phyloP scores from a whole-genome alignment of 2,888 invertebrate species.

The Sphecodes monilicornis region DNA sequence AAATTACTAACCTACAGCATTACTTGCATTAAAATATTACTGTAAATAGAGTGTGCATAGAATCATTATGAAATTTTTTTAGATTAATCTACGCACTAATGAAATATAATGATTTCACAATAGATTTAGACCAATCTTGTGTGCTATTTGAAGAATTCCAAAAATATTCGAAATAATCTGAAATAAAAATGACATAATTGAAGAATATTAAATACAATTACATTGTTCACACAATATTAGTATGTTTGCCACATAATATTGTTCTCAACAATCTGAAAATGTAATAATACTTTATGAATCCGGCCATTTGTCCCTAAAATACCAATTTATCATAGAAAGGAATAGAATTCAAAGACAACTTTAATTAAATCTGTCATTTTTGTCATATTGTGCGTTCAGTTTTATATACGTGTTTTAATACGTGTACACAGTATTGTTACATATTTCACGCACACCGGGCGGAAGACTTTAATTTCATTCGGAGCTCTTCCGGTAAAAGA shows the following conservation, averaged over 20 bases:
- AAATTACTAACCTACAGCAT: too few relatives aligned
- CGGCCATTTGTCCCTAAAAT: background rate
- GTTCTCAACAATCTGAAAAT: background rate
- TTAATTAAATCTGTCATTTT: background rate
- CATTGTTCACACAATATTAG: too few relatives aligned
- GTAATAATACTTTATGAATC: background rate
- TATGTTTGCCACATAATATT: too few relatives aligned
- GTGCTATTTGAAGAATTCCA: too few relatives aligned
- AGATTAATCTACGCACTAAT: background rate
- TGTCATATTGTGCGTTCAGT: background rate
- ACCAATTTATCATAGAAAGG: background rate
- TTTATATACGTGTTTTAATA: too few relatives aligned
- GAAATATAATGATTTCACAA: too few relatives aligned
- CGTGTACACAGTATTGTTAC: too few relatives aligned
- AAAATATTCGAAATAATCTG: background rate
- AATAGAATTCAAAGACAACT: too few relatives aligned
- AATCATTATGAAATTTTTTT: too few relatives aligned
- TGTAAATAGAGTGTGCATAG: too few relatives aligned
- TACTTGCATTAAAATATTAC: too few relatives aligned
- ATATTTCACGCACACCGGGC: background rate
- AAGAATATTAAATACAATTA: background rate
- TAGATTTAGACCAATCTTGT: background rate
- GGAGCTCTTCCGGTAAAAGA: constrained; percentile 8
- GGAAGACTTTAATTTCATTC: background rate
- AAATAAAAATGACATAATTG: background rate